Base-by-base conservation (phyloP, 2,113 vertebrate genomes). In the Hemiscyllium ocellatum region DNA sequence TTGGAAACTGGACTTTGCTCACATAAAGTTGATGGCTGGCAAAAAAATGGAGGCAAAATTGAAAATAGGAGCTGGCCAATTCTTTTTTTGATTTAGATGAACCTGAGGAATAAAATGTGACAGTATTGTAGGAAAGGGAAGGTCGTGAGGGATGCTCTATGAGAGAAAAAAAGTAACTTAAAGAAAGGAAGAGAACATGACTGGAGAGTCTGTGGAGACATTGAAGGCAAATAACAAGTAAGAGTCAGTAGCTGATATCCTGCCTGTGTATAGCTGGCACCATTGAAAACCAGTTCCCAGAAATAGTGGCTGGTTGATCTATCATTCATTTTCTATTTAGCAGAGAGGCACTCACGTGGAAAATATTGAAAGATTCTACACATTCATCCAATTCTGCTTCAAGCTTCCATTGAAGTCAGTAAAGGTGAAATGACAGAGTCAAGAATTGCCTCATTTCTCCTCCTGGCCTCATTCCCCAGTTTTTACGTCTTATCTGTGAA, bases 311-410 rank as follows among this genome's bases (percentile, higher is more conserved):
- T 69, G 22, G 65, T 70, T 61, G 13, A 90, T 19, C 87, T 15
- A 61, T 61, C 87, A 90, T 90, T 65, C 52, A 90, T 56, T 61
- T 90, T 90, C 87, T 61, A 15, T 90, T 90, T 90, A 56, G 42
- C 80, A 90, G 87, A 90, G 87, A 65, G 87, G 52, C 52, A 61
- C n/a, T 56, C 52, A 65, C 87, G 4, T 90, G 87, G 87, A 90
- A 90, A 90, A 90, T 90, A 65, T 33, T 56, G 29, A 33, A 90
- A 33, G 33, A 61, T 90, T 90, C 26, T 61, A n/a, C 52, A 56
- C 7, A 56, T 90, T 89, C 86, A 56, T 89, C 52, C 86, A 89
- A 15, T 89, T 61, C 29, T n/a, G 87, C 87, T 90, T 90, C 50
- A 90, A 90, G 87, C 87, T 5, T 61, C 52, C 13, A 17, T 56